Evolutionary conservation across 1,140 invertebrate species (phyloP).

Genomic region (Lerema accius): DNA sequence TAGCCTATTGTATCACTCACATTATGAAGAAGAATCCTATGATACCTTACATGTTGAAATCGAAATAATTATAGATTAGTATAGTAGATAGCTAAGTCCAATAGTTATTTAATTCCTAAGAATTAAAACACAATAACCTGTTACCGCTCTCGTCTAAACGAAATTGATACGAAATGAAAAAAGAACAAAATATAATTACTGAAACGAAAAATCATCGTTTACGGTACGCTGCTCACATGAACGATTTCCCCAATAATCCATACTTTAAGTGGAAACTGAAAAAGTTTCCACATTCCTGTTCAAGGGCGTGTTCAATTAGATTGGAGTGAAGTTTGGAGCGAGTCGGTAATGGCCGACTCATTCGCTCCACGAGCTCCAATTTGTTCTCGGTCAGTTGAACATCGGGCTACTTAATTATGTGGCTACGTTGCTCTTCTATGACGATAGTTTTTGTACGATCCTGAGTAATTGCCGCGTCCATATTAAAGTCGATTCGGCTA

Average conservation of each 20-base stretch:
- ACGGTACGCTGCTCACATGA: not conserved
- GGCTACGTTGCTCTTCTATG: constrained; percentile 1
- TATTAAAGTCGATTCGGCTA: not conserved
- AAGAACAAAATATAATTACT: too few relatives aligned
- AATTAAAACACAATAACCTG: too few relatives aligned
- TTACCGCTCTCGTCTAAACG: too few relatives aligned
- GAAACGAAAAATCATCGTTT: too few relatives aligned
- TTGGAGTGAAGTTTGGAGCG: constrained; percentile 25
- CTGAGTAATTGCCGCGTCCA: not conserved
- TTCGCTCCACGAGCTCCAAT: constrained; percentile 27
- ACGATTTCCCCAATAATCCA: constrained; percentile 6
- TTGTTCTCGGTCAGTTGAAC: constrained; percentile 28
- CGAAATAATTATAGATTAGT: too few relatives aligned
- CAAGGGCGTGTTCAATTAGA: constrained; percentile 24
- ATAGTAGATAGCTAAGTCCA: too few relatives aligned
- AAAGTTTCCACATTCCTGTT: constrained; percentile 16
- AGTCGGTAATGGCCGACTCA: constrained; percentile 21
- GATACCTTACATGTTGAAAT: too few relatives aligned
- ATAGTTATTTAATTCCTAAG: too few relatives aligned
- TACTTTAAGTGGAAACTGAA: constrained; percentile 18
- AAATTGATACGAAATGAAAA: too few relatives aligned
- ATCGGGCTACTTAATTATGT: constrained; percentile 27
- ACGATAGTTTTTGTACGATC: not conserved
- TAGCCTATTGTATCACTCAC: too few relatives aligned
- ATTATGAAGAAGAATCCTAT: too few relatives aligned